Conservation (phyloP, 2,113 vertebrate species). For the Malurus alboscapulatus region DNA sequence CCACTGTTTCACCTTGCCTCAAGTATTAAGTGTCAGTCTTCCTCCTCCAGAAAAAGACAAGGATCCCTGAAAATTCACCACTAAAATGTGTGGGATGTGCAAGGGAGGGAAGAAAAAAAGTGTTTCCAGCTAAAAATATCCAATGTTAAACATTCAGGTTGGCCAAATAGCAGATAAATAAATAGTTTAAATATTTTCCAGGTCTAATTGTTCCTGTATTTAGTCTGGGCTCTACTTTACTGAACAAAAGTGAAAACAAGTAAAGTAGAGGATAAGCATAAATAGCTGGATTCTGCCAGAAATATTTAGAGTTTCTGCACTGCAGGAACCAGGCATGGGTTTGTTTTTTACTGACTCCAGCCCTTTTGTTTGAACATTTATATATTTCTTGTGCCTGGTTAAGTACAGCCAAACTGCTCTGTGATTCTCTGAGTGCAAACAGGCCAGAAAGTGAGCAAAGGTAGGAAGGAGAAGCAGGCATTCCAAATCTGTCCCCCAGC, state of each 20-base stretch:
- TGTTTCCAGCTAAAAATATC: slow-evolving; percentile 30
- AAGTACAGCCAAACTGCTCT: background rate
- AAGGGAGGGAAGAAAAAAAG: background rate
- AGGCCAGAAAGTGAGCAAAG: background rate
- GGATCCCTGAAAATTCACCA: background rate
- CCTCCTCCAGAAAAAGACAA: background rate
- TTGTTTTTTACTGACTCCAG: slow-evolving; percentile 21
- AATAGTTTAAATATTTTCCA: slow-evolving; percentile 31
- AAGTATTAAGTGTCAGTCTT: background rate
- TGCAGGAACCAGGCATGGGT: background rate
- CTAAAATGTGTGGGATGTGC: background rate
- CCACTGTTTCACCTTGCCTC: background rate
- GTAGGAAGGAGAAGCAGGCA: background rate
- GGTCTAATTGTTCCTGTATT: slow-evolving; percentile 30
- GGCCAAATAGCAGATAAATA: slow-evolving; percentile 3
- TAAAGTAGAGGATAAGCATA: background rate
- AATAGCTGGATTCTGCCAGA: slow-evolving; percentile 3
- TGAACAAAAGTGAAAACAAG: slow-evolving; percentile 13
- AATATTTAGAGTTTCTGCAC: slow-evolving; percentile 17
- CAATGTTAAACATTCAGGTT: background rate
- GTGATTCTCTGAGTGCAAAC: background rate
- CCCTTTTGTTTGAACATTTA: slow-evolving; percentile 3
- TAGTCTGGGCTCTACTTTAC: background rate
- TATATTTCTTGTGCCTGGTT: background rate
- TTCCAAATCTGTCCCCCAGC: background rate